Evolutionary conservation across 2,113 vertebrate species (phyloP).

Genomic region (Opisthocomus hoazin): DNA sequence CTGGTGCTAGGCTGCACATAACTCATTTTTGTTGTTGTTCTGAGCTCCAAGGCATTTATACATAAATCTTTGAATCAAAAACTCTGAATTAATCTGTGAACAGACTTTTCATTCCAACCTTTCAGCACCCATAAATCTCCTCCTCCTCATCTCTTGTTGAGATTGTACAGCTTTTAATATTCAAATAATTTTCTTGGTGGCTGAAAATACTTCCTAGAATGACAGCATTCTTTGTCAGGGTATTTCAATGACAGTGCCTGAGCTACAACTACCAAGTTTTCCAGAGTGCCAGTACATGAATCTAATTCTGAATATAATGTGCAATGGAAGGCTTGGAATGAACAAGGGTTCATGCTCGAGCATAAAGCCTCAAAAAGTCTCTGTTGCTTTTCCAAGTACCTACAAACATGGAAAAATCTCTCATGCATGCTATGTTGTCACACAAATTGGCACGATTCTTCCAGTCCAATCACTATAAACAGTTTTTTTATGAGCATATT

Average conservation of each 20-base stretch:
- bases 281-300: background rate
- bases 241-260: background rate
- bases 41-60: background rate
- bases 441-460: background rate
- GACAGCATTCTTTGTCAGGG: background rate
- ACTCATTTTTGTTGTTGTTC: background rate
- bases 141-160: background rate
- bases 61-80: background rate
- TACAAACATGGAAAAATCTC: background rate
- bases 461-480: background rate
- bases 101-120: background rate
- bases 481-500: background rate
- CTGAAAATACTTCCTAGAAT: background rate
- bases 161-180: background rate
- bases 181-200: rapidly evolving
- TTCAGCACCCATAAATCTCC: background rate
- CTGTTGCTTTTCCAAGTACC: background rate
- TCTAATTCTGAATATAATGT: background rate
- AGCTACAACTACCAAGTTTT: background rate
- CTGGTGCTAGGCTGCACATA: background rate
- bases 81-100: background rate
- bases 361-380: background rate
- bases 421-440: background rate
- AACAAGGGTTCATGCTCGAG: background rate
- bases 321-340: background rate